Conservation (phyloP, 1,140 invertebrate genomes). For the Drosophila mojavensis region DNA sequence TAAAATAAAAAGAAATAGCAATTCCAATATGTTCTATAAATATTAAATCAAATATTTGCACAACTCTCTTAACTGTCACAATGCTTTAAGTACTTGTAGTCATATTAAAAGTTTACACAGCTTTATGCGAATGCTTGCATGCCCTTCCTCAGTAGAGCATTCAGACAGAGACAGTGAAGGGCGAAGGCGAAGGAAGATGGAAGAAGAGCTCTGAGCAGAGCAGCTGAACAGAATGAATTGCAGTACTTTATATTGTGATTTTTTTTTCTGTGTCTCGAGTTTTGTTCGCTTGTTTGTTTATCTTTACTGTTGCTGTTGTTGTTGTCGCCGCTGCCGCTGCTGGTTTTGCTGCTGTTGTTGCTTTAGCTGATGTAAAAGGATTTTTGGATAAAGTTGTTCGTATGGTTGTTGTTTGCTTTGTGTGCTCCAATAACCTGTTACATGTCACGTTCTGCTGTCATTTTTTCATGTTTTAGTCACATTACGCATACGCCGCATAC, state of each 20-base stretch:
- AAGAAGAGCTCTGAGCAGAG: constrained; percentile 40
- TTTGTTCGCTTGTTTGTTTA: constrained; percentile 52
- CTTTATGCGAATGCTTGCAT: neutral
- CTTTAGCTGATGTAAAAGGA: constrained; percentile 44
- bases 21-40: too few relatives aligned
- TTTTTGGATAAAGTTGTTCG: constrained; percentile 71
- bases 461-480: constrained; percentile 23
- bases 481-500: constrained; percentile 53
- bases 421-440: constrained; percentile 71
- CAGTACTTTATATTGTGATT: constrained; percentile 74
- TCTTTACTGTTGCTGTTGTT: constrained; percentile 3
- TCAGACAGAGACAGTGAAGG: neutral
- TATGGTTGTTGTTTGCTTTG: constrained; percentile 54
- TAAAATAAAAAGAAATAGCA: too few relatives aligned
- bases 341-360: neutral
- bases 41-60: too few relatives aligned
- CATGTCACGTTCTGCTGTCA: constrained; percentile 50
- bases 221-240: constrained; percentile 74
- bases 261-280: constrained; percentile 46
- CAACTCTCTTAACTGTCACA: too few relatives aligned
- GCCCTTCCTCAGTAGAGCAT: constrained; percentile 2
- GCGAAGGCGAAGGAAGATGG: neutral
- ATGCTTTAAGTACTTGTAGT: neutral
- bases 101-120: neutral
- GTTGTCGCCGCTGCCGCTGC: neutral